Evolutionary conservation across 2,888 invertebrate species (phyloP).

Genomic region (Drosophila mayaguana): DNA sequence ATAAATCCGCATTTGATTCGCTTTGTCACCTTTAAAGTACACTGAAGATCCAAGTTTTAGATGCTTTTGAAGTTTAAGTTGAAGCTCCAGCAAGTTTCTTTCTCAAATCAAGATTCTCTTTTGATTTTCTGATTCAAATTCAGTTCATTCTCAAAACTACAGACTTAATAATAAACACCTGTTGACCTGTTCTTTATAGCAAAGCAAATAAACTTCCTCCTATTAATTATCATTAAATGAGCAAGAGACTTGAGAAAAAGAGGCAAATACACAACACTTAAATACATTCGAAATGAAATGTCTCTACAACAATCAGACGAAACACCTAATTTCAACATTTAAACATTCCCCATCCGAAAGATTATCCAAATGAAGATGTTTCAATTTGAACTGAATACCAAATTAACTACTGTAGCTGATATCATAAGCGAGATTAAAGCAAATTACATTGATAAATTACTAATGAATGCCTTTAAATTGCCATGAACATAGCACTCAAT

Average conservation of each 20-base stretch:
- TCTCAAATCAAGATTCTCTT: too few species aligned
- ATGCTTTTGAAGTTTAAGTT: too few species aligned
- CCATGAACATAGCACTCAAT: conserved; percentile 50
- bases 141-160: too few species aligned
- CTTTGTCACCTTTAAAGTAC: background rate
- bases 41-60: background rate
- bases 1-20: background rate
- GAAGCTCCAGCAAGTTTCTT: too few species aligned
- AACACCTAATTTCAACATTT: background rate
- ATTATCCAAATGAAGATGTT: conserved; percentile 8
- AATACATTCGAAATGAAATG: background rate
- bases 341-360: background rate
- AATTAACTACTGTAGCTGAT: conserved; percentile 31
- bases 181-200: background rate
- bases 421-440: conserved; percentile 33
- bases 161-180: background rate
- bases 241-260: background rate
- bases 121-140: too few species aligned
- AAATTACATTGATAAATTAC: conserved; percentile 52
- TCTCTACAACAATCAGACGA: background rate
- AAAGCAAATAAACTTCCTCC: background rate
- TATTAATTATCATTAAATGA: background rate
- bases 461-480: conserved; percentile 49
- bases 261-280: background rate
- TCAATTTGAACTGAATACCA: conserved; percentile 13